Evolutionary conservation across 2,113 vertebrate genomes (phyloP).

Genomic region (Dendrocopos noguchii): DNA sequence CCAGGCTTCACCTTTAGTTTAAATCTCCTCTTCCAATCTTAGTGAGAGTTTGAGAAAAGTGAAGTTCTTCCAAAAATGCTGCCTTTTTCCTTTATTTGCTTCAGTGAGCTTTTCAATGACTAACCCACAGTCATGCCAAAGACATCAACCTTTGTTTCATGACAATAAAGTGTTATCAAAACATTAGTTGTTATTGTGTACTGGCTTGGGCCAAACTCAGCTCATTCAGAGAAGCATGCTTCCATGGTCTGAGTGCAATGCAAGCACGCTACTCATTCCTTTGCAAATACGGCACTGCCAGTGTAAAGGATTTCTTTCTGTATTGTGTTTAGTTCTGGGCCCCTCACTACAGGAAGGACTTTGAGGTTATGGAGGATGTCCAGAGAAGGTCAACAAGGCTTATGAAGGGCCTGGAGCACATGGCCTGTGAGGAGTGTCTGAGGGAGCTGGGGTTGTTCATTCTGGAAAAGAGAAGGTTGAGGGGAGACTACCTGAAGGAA

Average conservation of each 20-base stretch:
- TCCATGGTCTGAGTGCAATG: background rate
- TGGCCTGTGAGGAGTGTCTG: no score
- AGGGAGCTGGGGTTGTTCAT: no score
- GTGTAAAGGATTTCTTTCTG: background rate
- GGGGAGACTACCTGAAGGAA: no score
- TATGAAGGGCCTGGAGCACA: no score
- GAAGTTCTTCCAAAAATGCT: background rate
- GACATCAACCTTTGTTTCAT: background rate
- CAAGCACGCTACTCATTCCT: background rate
- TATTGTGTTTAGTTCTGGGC: background rate
- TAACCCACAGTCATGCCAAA: background rate
- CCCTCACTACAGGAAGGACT: no score
- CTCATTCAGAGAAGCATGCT: rapidly evolving
- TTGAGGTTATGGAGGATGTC: no score
- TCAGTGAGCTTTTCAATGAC: background rate
- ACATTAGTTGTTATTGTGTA: background rate
- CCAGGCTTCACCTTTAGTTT: background rate
- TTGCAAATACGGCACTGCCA: background rate
- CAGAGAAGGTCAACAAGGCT: no score
- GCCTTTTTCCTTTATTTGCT: background rate
- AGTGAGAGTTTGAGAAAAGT: background rate
- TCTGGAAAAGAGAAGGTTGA: no score
- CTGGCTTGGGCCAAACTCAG: background rate
- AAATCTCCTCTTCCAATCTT: background rate
- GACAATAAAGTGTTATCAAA: background rate